A percentile compares a stretch with the other conserved stretches of the same genome.
phyloP scores from a whole-genome alignment of 2,888 invertebrate species.

The Alviniconcha strummeri region DNA sequence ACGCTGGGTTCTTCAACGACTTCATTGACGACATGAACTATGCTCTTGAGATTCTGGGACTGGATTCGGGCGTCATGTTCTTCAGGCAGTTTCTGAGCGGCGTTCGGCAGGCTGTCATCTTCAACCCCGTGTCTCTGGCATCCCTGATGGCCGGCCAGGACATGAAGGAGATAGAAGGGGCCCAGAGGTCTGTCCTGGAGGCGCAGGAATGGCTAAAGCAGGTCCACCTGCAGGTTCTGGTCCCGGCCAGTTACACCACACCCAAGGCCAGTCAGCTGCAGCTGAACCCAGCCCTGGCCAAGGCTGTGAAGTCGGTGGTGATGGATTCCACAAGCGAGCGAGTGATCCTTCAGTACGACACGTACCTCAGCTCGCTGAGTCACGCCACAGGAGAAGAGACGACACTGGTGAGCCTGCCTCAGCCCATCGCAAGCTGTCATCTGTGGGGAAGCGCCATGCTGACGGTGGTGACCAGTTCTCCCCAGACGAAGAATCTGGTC shows the following conservation, averaged over 20 bases:
- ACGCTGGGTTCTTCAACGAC: conserved; percentile 43
- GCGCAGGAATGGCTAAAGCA: conserved; percentile 44
- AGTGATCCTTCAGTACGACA: conserved; percentile 32
- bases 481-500: background rate
- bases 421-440: conserved; percentile 23
- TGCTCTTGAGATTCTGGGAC: conserved; percentile 37
- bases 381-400: conserved; percentile 35
- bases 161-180: conserved; percentile 4
- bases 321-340: conserved; percentile 8
- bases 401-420: conserved; percentile 27
- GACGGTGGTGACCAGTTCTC: conserved; percentile 18
- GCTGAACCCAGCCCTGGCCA: conserved; percentile 30
- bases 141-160: conserved; percentile 39
- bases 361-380: conserved; percentile 24
- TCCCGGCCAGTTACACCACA: conserved; percentile 35
- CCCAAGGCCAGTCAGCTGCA: conserved; percentile 31
- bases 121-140: conserved; percentile 42
- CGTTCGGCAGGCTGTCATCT: conserved; percentile 33
- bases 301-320: conserved; percentile 17
- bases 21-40: conserved; percentile 42
- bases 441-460: conserved; percentile 35
- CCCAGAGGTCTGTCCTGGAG: conserved; percentile 33
- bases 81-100: conserved; percentile 36
- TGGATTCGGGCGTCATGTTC: conserved; percentile 41
- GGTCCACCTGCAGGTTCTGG: conserved; percentile 40